Evolutionary conservation across 2,797 vertebrate species (phyloP).

Genomic region (Phoeniculus purpureus): DNA sequence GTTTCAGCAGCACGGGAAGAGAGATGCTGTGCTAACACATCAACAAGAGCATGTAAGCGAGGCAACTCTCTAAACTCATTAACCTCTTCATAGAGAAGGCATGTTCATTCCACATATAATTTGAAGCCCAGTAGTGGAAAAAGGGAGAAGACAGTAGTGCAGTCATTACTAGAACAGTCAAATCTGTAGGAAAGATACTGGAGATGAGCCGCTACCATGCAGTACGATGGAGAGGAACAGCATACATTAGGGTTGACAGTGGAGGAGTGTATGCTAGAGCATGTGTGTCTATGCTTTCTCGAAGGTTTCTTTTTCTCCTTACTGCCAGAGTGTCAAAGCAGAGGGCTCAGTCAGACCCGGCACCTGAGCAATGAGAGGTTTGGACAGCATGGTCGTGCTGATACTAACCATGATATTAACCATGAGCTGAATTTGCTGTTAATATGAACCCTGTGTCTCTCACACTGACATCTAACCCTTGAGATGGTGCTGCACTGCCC

Average conservation of each 20-base stretch:
- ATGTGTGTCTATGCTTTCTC: accelerated
- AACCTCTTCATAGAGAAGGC: not conserved
- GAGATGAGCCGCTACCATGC: not conserved
- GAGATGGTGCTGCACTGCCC: not conserved
- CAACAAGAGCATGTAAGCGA: not conserved
- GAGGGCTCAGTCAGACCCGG: not conserved
- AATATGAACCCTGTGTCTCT: not conserved
- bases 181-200: not conserved
- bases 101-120: not conserved
- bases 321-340: not conserved
- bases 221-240: not conserved
- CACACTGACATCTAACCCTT: not conserved
- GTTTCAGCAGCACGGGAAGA: not conserved
- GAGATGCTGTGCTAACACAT: not conserved
- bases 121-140: not conserved
- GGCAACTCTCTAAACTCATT: not conserved
- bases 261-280: not conserved
- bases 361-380: accelerated
- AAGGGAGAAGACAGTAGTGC: not conserved
- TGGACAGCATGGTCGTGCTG: not conserved
- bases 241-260: not conserved
- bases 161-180: not conserved
- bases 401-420: not conserved
- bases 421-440: not conserved
- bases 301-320: not conserved